Evolutionary conservation across 2,888 invertebrate species (phyloP).

Genomic region (Octonoba sinensis): DNA sequence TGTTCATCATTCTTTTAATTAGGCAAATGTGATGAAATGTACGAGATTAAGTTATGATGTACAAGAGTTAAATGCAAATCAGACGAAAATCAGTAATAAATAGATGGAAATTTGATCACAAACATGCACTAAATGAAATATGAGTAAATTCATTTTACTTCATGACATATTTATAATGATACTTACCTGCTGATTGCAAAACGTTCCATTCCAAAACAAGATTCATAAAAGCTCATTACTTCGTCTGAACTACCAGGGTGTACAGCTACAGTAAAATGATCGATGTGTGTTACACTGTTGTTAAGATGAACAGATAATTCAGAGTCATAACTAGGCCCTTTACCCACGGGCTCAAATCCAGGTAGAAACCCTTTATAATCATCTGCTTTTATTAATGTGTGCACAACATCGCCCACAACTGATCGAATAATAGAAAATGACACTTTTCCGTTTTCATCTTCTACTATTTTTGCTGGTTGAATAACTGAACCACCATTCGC

Average conservation of each 20-base stretch:
- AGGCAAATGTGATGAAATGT: too few relatives aligned
- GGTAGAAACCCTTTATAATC: constrained; percentile 72
- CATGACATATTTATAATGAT: too few relatives aligned
- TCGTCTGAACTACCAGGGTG: constrained; percentile 69
- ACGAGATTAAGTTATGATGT: too few relatives aligned
- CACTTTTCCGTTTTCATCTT: constrained; percentile 69
- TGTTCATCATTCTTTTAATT: too few relatives aligned
- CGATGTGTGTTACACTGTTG: constrained; percentile 68
- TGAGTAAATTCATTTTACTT: too few relatives aligned
- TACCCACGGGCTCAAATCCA: constrained; percentile 68
- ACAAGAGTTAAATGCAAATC: too few relatives aligned
- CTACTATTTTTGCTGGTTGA: constrained; percentile 24
- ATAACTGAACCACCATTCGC: constrained; percentile 5
- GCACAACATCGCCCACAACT: constrained; percentile 72
- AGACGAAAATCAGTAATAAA: too few relatives aligned
- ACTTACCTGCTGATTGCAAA: constrained; percentile 71
- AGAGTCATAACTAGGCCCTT: neutral
- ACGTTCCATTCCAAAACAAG: constrained; percentile 72
- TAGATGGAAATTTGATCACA: too few relatives aligned
- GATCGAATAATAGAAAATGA: constrained; percentile 71
- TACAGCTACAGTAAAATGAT: constrained; percentile 72
- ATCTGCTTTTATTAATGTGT: constrained; percentile 72
- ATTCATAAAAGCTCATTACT: constrained; percentile 72
- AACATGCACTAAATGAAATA: too few relatives aligned
- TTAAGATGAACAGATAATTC: neutral